These are phyloP conservation scores for Loxodonta africana DNA, from an alignment of 2,113 vertebrate species.

Conservation along the genomic window DNA sequence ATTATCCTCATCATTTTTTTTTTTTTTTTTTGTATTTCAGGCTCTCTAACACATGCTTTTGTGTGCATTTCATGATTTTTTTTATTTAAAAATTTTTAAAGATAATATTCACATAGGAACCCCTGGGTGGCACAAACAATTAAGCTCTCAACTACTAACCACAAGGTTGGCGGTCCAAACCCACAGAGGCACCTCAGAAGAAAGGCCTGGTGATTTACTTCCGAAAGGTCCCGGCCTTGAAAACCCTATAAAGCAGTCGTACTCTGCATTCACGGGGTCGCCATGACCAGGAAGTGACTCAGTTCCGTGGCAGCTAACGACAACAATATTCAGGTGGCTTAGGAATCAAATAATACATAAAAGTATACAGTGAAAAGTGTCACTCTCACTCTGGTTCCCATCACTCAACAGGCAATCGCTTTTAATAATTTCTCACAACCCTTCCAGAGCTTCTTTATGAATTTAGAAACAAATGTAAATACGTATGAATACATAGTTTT, in stretches of 20 bases:
- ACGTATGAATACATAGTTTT: not conserved
- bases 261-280: no score
- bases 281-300: no score
- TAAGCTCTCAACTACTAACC: no score
- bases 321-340: not conserved
- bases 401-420: not conserved
- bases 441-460: constrained; percentile 31
- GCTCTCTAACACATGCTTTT: not conserved
- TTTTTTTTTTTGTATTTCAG: not conserved
- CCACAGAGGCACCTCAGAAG: no score
- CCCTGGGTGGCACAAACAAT: no score
- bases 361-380: constrained; percentile 20
- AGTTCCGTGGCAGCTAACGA: no score
- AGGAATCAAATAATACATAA: constrained; percentile 3
- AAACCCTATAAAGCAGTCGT: no score
- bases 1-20: not conserved
- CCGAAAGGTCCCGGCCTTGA: no score
- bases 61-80: not conserved
- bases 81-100: not conserved
- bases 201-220: no score
- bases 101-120: not conserved
- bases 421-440: constrained; percentile 17
- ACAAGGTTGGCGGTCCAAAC: no score
- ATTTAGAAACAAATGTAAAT: constrained; percentile 15
- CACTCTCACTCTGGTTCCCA: not conserved